A percentile compares a stretch with the other conserved stretches of the same genome.
Evolutionary conservation across 2,888 invertebrate genomes (phyloP).

Genomic region (Apodemia duryi): DNA sequence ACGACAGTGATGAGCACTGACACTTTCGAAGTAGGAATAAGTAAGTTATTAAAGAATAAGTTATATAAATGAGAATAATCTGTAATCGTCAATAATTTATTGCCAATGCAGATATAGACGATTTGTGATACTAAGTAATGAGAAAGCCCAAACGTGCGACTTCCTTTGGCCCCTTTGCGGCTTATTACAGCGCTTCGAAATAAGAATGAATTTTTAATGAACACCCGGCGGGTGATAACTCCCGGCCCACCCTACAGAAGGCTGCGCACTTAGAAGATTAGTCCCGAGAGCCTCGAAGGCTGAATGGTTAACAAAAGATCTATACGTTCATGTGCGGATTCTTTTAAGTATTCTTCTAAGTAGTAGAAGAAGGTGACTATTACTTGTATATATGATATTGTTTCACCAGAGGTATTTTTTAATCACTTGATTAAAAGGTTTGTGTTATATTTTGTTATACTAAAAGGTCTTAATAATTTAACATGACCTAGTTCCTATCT

Average conservation of each 20-base stretch:
- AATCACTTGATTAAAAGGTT: too few species aligned
- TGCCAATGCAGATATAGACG: constrained; percentile 18
- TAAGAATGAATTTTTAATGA: constrained; percentile 80
- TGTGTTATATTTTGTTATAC: too few species aligned
- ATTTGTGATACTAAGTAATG: constrained; percentile 49
- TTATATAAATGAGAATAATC: too few species aligned
- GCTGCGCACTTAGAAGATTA: constrained; percentile 77
- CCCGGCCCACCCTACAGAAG: constrained; percentile 44
- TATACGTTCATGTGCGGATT: constrained; percentile 35
- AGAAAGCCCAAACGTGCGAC: constrained; percentile 48
- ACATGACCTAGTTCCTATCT: too few species aligned
- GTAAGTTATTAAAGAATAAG: too few species aligned
- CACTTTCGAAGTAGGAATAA: too few species aligned
- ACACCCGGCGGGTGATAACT: constrained; percentile 37
- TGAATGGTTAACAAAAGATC: constrained; percentile 51
- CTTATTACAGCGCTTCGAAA: constrained; percentile 72
- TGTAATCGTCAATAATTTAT: too few species aligned
- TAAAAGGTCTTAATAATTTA: too few species aligned
- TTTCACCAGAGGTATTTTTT: too few species aligned
- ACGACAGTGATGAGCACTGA: too few species aligned
- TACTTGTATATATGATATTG: too few species aligned
- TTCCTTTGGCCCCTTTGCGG: constrained; percentile 49
- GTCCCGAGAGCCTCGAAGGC: constrained; percentile 64
- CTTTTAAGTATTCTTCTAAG: constrained; percentile 21
- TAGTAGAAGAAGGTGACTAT: too few species aligned